phyloP scores from a whole-genome alignment of 2,797 vertebrate species.

The Amblyraja radiata region DNA sequence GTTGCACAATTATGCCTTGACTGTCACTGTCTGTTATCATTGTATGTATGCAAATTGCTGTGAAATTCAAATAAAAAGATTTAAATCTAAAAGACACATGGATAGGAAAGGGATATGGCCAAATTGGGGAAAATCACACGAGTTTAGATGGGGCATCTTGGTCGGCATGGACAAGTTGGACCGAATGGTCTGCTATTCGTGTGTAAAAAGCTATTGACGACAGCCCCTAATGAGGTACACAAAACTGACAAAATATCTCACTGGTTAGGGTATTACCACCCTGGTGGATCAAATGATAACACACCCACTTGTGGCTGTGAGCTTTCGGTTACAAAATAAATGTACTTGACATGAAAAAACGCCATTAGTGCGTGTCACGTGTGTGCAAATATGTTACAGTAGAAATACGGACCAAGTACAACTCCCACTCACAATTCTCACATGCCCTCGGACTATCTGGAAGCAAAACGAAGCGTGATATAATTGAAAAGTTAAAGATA shows the following conservation, averaged over 20 bases:
- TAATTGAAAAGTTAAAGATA: too few species aligned
- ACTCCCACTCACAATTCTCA: too few species aligned
- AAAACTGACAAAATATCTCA: neutral
- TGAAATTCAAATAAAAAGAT: too few species aligned
- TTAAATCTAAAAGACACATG: too few species aligned
- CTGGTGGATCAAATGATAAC: neutral
- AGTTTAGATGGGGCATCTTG: too few species aligned
- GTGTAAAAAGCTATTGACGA: neutral
- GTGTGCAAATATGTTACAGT: neutral
- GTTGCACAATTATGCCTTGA: too few species aligned
- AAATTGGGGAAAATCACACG: too few species aligned
- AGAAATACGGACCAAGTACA: neutral
- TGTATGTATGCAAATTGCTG: too few species aligned
- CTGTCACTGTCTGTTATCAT: too few species aligned
- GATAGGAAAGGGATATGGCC: too few species aligned
- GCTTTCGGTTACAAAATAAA: neutral
- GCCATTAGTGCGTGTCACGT: neutral
- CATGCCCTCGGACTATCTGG: neutral
- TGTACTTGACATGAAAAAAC: neutral
- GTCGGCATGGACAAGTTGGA: too few species aligned
- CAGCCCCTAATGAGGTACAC: neutral
- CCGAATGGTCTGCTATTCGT: too few species aligned
- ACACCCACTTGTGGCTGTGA: neutral
- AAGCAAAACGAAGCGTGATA: neutral
- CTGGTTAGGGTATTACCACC: neutral